phyloP scores from a whole-genome alignment of 2,888 invertebrate genomes.

The Nemapogon koenigi region DNA sequence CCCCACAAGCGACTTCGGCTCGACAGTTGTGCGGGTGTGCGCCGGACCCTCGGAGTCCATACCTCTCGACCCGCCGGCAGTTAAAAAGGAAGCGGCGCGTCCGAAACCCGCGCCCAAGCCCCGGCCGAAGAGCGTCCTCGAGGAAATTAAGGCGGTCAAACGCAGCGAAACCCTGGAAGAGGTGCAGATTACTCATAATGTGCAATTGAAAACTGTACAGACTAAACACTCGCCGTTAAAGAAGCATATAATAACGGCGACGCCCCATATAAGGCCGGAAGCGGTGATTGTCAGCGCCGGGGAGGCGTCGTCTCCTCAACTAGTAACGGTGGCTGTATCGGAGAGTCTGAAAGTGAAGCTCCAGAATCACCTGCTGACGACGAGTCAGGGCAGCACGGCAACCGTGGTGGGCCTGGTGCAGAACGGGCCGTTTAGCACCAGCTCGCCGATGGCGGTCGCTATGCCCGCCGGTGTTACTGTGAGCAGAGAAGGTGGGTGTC shows the following conservation, averaged over 20 bases:
- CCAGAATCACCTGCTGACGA: conserved; percentile 34
- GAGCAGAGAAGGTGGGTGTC: conserved; percentile 5
- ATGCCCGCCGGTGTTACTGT: conserved; percentile 15
- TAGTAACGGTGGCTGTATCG: conserved; percentile 40
- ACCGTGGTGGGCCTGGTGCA: conserved; percentile 35
- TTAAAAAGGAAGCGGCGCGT: background rate
- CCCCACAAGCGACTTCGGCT: conserved; percentile 31
- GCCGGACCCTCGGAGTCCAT: conserved; percentile 16
- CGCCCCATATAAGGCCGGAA: conserved; percentile 9
- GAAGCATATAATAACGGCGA: conserved; percentile 46
- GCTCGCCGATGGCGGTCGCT: conserved; percentile 13
- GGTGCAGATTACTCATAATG: conserved; percentile 29
- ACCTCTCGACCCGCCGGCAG: conserved; percentile 15
- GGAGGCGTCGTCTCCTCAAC: conserved; percentile 27
- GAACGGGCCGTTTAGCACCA: conserved; percentile 45
- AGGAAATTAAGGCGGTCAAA: conserved; percentile 24
- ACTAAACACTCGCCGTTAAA: conserved; percentile 44
- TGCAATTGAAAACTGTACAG: conserved; percentile 44
- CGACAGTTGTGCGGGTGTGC: conserved; percentile 30
- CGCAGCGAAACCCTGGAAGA: conserved; percentile 18
- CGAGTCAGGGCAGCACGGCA: conserved; percentile 13
- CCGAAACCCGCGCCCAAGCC: background rate
- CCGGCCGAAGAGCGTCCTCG: conserved; percentile 24
- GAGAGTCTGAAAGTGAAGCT: conserved; percentile 20
- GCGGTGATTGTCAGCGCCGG: conserved; percentile 12